These are phyloP conservation scores for Oxytorus armatus DNA, from an alignment of 2,888 invertebrate species.

Conservation along the genomic window DNA sequence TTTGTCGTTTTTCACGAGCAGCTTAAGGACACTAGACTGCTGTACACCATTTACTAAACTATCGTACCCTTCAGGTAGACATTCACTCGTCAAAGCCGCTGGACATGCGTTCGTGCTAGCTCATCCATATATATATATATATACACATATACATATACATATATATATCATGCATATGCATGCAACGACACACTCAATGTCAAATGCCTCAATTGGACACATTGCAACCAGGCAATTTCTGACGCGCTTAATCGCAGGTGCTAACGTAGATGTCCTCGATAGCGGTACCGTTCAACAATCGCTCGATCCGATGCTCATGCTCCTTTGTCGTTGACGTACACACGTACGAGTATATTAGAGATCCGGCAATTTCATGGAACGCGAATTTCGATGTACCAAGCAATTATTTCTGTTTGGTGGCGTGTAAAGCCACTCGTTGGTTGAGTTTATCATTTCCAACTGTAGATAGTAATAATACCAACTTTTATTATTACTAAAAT, in stretches of 20 bases:
- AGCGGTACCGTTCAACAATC: slow-evolving; percentile 39
- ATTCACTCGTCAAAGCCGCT: slow-evolving; percentile 33
- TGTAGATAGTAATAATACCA: not conserved
- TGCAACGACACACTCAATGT: slow-evolving; percentile 38
- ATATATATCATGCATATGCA: slow-evolving; percentile 13
- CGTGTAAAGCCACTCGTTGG: not conserved
- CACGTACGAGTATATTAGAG: not conserved
- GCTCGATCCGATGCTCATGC: slow-evolving; percentile 25
- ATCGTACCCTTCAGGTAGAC: not conserved
- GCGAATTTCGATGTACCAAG: not conserved
- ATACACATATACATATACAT: slow-evolving; percentile 10
- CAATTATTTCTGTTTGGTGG: slow-evolving; percentile 28
- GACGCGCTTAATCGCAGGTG: slow-evolving; percentile 55
- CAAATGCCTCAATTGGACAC: slow-evolving; percentile 55
- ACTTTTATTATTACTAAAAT: not conserved
- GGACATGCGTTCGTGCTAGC: slow-evolving; percentile 10
- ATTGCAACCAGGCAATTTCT: slow-evolving; percentile 52
- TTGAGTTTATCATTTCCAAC: not conserved
- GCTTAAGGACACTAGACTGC: too few species aligned
- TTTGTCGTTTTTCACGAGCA: not conserved
- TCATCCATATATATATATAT: slow-evolving; percentile 5
- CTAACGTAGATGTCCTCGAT: slow-evolving; percentile 52
- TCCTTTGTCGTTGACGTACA: slow-evolving; percentile 20
- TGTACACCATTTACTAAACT: not conserved
- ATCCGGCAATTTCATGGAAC: slow-evolving; percentile 37